Base-by-base conservation (phyloP, 2,113 vertebrate genomes). In the Hymenochirus boettgeri region DNA sequence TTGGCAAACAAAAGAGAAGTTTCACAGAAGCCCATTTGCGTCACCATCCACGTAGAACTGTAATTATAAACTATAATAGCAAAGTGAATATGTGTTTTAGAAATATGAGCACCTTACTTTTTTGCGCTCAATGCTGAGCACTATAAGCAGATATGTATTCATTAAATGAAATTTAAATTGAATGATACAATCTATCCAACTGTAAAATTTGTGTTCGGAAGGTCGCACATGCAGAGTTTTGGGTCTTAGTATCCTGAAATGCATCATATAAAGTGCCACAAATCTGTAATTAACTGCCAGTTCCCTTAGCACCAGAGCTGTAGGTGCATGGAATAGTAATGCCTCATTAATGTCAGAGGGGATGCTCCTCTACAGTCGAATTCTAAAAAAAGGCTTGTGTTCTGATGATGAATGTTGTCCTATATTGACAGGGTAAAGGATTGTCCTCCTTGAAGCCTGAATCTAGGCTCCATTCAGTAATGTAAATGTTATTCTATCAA, bases 401-500 rank as follows among this genome's bases (percentile, higher is more conserved):
- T 58, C 56, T 22, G 47, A 67, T 67, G 64, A 67, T 67, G 64
- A 67, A 67, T 67, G 64, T 67, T 57, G 64, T 53, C 46, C 56
- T 27, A 23, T 67, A 59, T 59, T 67, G 64, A 67, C 64, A 67
- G 64, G 31, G 24, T 67, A 67, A 67, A 67, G 64, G 63, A 67
- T 67, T 59, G 56, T 52, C 56, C 56, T 67, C 64, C 64, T 67
- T 59, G 56, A 48, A 67, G 56, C 46, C 47, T 39, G 55, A 52
- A 59, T 56, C 66, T 35, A 31, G 37, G 57, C 24, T 35, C 50
- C 35, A 46, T 70, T 45, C 50, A 45, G 35, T 48, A 61, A 70
- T 60, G 37, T 70, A 61, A 70, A 70, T 70, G 66, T 70, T 70
- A 61, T 37, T 70, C 66, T 70, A 56, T 61, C 66, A 61, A 69